Base-by-base conservation (phyloP, 2,888 invertebrate species). In the Amphipoea oculea region DNA sequence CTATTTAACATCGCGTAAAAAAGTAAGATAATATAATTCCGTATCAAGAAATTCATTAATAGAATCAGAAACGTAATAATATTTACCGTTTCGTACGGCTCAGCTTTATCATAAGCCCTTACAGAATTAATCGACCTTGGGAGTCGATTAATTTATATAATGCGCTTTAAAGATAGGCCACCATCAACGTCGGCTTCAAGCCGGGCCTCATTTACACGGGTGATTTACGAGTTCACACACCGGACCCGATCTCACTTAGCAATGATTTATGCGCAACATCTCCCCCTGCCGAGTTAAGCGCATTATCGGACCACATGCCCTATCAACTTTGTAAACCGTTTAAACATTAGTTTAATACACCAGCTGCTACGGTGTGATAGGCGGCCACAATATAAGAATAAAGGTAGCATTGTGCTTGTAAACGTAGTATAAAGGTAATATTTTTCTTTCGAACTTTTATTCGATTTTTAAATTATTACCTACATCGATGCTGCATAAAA, bases 221-320 rank as follows among this genome's bases (percentile, higher is more conserved):
- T 96, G 96, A 96, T 96, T 96, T 96, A 96, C 96, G 95, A 94
- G 96, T 95, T 96, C 96, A 95, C 96, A 96, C 96, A 96, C 96
- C 94, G 94, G 93, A 93, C 90, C 94, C 95, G 95, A 96, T 96
- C 96, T 96, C 95, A 95, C 96, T 96, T 95, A 95, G 95, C 94
- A 95, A 96, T 96, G 96, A 96, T 96, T 96, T 96, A 96, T 96
- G 93, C 93, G 90, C 93, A 94, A 94, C 96, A 95, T 95, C 95
- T 94, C 94, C 92, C 94, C 94, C 94, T 92, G 94, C 94, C 92
- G 95, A 95, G 96, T 94, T 95, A 93, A 95, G 94, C 95, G 94
- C 95, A 95, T 96, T 95, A 96, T 95, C 94, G 93, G 93, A 93
- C 94, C 95, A 92, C 94, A 94, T 94, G 94, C 94, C 94, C 94